Base-by-base conservation (phyloP, 2,797 vertebrate genomes). In the Semotilus atromaculatus region DNA sequence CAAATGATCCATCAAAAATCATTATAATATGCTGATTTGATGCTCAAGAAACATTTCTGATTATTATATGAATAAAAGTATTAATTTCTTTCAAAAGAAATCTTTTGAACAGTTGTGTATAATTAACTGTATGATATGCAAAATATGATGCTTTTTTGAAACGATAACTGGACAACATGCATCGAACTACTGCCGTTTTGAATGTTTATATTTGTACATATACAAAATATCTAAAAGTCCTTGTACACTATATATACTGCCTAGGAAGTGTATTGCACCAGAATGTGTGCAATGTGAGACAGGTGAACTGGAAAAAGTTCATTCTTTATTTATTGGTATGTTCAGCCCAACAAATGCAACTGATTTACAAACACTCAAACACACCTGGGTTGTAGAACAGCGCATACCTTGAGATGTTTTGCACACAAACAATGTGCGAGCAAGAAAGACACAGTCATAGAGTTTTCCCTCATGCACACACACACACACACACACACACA, bases 301-400 rank as follows among this genome's bases (percentile, higher is more conserved):
- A 53, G 58, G 31, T 66, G 71, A 29, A 8, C 62, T 64, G 16
- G 31, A 53, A 48, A 23, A 16, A 3, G 31, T 48, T 31, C 0
- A 64, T 75, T 73, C 53, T 58, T 76, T 68, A 83, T 77, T 68
- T 40, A 18, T n/a, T 77, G 19, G 18, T 43, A 7, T 68, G 21
- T 53, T 62, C 34, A 43, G 34, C 34, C 4, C 7, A 40, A 77
- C 73, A 83, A 76, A 60, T 73, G 36, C 38, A 62, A 36, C 38
- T 73, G 43, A 5, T 51, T 64, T 74, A 62, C 26, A 82, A 40
- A 11, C 18, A 36, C 51, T 82, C 19, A 40, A 38, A 71, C 62
- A 68, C 51, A 78, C 64, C 51, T 84, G 75, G 26, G 3, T 62
- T 60, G 66, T 16, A 66, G 34, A 83, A 83, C 82, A 31, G 5